A percentile compares a stretch with the other conserved stretches of the same genome.
phyloP scores from a whole-genome alignment of 2,113 vertebrate genomes.

The Equus przewalskii region DNA sequence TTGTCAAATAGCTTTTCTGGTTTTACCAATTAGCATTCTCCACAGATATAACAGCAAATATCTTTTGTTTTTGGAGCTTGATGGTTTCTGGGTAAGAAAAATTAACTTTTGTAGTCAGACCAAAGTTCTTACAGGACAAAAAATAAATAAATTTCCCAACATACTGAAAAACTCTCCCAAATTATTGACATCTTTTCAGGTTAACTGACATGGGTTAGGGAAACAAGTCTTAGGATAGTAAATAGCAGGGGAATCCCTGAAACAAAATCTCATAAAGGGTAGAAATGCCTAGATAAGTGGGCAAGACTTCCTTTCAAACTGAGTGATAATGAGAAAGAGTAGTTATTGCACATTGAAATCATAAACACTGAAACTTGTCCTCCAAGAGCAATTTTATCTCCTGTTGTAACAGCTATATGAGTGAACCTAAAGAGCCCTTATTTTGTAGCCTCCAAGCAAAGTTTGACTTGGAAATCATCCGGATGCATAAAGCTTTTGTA shows the following conservation, averaged over 20 bases:
- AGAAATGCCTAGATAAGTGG: background rate
- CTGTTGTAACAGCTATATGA: background rate
- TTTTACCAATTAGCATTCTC: background rate
- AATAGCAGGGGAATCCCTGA: background rate
- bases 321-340: background rate
- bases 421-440: background rate
- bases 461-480: background rate
- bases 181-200: background rate
- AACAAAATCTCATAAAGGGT: background rate
- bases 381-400: background rate
- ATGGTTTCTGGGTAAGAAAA: background rate
- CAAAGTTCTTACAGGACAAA: background rate
- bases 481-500: background rate
- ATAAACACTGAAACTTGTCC: background rate
- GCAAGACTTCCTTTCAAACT: background rate
- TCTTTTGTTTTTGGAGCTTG: background rate
- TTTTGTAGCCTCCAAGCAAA: background rate
- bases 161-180: background rate
- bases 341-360: background rate
- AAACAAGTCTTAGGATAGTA: background rate
- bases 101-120: background rate
- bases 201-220: background rate
- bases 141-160: background rate
- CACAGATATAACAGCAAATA: background rate
- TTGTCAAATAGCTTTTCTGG: background rate